Conservation (phyloP, 2,888 invertebrate species). For the Leucozona laternaria region DNA sequence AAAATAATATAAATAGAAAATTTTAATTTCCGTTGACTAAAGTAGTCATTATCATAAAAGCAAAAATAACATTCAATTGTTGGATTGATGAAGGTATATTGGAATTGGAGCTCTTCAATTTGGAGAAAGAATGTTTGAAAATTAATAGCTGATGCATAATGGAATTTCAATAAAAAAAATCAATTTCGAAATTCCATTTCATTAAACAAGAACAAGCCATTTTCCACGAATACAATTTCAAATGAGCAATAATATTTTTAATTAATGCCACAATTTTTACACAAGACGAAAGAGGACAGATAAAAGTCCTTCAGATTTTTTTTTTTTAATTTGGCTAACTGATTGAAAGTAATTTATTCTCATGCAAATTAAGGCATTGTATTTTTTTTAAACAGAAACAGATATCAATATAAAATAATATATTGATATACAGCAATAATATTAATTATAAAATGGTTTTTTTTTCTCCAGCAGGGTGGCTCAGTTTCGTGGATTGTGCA, state of each 20-base stretch:
- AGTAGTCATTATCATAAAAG: slow-evolving; percentile 2
- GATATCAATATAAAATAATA: not conserved
- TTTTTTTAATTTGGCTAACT: slow-evolving; percentile 4
- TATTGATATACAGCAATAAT: not conserved
- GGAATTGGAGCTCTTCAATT: slow-evolving; percentile 25
- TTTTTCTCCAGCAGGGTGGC: too few species aligned
- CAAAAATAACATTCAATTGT: slow-evolving; percentile 14
- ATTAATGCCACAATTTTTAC: slow-evolving; percentile 8
- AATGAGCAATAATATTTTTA: slow-evolving; percentile 9
- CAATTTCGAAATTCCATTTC: slow-evolving; percentile 36
- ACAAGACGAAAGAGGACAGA: not conserved
- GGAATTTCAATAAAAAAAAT: slow-evolving; percentile 24
- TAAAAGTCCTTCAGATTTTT: not conserved
- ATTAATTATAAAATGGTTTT: too few species aligned
- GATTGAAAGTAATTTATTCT: slow-evolving; percentile 1
- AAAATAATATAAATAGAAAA: not conserved
- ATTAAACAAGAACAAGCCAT: not conserved
- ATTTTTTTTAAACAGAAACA: too few species aligned
- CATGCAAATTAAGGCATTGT: not conserved
- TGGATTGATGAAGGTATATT: not conserved
- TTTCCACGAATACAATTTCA: slow-evolving; percentile 3
- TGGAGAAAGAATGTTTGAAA: slow-evolving; percentile 17
- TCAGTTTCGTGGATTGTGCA: too few species aligned
- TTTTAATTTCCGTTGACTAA: slow-evolving; percentile 36
- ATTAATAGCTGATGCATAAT: slow-evolving; percentile 19